Percentiles rank a stretch among this genome's conserved stretches.
Evolutionary conservation across 35 echinoderm and acorn worm genomes (phyloP).

Genomic region (Holothuria glaberrima): DNA sequence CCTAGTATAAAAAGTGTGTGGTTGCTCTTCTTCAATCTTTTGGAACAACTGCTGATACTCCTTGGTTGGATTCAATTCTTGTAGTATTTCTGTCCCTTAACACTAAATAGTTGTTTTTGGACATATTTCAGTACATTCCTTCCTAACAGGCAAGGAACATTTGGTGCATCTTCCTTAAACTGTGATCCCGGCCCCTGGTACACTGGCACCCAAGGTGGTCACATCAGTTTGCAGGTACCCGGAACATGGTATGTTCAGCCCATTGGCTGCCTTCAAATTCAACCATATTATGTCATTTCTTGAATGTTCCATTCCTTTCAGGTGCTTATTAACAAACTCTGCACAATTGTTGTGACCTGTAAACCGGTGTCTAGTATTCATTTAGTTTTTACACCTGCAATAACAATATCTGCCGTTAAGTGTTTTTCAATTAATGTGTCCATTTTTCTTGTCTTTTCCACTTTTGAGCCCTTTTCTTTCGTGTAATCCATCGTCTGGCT

Average conservation of each 20-base stretch:
- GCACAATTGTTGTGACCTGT: slow-evolving; percentile 32
- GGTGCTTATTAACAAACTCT: background rate
- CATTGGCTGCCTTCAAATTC: slow-evolving; percentile 27
- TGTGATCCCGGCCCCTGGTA: slow-evolving; percentile 6
- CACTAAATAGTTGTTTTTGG: background rate
- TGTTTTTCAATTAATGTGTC: slow-evolving; percentile 20
- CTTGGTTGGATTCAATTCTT: background rate
- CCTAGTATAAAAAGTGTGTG: background rate
- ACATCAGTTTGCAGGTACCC: slow-evolving; percentile 6
- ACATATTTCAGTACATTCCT: slow-evolving; percentile 29
- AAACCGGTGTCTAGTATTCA: slow-evolving; percentile 45
- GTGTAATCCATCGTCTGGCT: slow-evolving; percentile 18
- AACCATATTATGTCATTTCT: slow-evolving; percentile 29
- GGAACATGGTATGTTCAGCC: background rate
- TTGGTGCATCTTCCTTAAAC: slow-evolving; percentile 8
- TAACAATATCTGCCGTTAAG: background rate
- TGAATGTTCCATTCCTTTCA: background rate
- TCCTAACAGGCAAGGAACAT: slow-evolving; percentile 41
- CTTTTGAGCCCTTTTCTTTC: background rate
- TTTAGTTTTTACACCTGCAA: slow-evolving; percentile 41
- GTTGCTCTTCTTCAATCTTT: background rate
- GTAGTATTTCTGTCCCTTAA: slow-evolving; percentile 25
- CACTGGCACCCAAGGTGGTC: background rate
- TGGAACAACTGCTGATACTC: slow-evolving; percentile 35
- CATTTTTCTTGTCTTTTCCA: background rate